Base-by-base conservation (phyloP, 2,888 invertebrate genomes). In the Erebia aethiops region DNA sequence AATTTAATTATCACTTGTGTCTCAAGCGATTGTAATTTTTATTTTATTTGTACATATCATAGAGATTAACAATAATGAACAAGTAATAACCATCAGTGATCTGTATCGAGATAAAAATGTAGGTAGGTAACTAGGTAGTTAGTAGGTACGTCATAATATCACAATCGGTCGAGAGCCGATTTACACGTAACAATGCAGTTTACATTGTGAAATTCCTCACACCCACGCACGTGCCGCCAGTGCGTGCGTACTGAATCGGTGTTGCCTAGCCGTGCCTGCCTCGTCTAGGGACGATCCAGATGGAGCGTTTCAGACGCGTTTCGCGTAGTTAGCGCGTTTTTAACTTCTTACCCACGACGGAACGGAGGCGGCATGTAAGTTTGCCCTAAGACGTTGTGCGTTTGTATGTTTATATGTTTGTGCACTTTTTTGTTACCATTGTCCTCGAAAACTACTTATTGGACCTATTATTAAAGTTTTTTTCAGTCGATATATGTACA, bases 191-290 rank as follows among this genome's bases (percentile, higher is more conserved):
- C 51, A 67, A 57, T 64, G 43, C 62, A 67, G 43, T 63, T 62
- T 63, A 67, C 67, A 51, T 52, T 64, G 67, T 52, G 67, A 51
- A 71, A 64, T 70, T 41, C 65, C 70, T 51, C 35, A 60, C 70
- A n/a, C 65, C 71, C 71, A 71, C 71, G 69, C 71, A 71, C 71
- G 71, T 69, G 65, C 41, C 35, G 10, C 51, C 26, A 21, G 72
- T 72, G 56, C 72, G 58, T n/a, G 18, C 21, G 70, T 43, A 72
- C 70, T 58, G 35, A 60, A 14, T 58, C 67, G n/a, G 58, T 57
- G 67, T 60, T 35, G 35, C 18, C 35, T 35, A 35, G 35, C 35
- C 35, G 35, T 35, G 26, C 43, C 21, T 46, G 49, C 16, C 49
- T 8, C 14, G 60, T 43, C 60, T 41, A 60, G 16, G 41, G 16